Percentiles rank a stretch among this genome's conserved stretches.
These are phyloP conservation scores for Drosophila leontia DNA, from an alignment of 1,140 invertebrate species.

Conservation along the genomic window DNA sequence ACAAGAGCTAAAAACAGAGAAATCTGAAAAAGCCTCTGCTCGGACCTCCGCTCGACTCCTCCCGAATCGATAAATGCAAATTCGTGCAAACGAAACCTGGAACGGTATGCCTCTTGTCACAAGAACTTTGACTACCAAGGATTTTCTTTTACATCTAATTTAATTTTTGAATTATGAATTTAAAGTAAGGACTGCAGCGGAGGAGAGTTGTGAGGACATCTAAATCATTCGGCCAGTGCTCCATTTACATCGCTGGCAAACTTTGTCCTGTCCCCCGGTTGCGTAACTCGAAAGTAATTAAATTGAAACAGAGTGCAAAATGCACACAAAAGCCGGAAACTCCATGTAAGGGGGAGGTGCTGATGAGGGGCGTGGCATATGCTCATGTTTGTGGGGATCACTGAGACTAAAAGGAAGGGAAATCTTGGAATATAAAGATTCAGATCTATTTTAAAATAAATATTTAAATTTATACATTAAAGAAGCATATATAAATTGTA, in stretches of 20 bases:
- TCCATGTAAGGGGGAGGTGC: conserved; percentile 13
- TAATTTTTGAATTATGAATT: conserved; percentile 78
- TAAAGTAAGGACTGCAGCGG: conserved; percentile 27
- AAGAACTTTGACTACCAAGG: conserved; percentile 1
- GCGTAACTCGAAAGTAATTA: conserved; percentile 81
- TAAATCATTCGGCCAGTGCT: conserved; percentile 41
- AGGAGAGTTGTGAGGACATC: conserved; percentile 22
- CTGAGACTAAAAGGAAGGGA: background rate
- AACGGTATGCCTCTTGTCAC: background rate
- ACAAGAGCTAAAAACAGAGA: conserved; percentile 43
- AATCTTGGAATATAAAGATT: background rate
- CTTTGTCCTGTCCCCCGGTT: conserved; percentile 65
- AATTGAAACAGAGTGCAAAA: conserved; percentile 74
- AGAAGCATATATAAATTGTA: background rate
- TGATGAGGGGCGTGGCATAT: conserved; percentile 39
- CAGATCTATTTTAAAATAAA: background rate
- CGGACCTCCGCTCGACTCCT: conserved; percentile 9
- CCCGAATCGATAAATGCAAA: conserved; percentile 72
- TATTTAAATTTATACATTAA: background rate
- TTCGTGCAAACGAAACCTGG: conserved; percentile 30
- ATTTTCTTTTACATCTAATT: conserved; percentile 46
- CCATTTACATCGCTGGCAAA: conserved; percentile 49
- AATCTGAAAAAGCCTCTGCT: conserved; percentile 28
- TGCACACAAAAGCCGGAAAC: conserved; percentile 61
- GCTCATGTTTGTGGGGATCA: conserved; percentile 7